These are phyloP conservation scores for Cybosia mesomella DNA, from an alignment of 2,888 invertebrate genomes.

Conservation along the genomic window DNA sequence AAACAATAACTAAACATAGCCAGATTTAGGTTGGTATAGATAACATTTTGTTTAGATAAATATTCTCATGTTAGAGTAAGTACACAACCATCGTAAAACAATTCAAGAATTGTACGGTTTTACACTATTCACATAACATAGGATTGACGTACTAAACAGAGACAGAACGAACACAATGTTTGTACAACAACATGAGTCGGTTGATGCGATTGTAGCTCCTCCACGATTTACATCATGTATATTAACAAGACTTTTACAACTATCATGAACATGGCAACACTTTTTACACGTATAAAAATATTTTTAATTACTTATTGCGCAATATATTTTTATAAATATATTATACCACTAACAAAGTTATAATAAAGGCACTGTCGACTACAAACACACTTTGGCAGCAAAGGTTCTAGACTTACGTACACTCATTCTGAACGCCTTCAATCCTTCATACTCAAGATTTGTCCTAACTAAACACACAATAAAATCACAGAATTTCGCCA, in stretches of 20 bases:
- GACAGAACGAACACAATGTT: conserved; percentile 42
- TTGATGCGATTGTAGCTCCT: conserved; percentile 37
- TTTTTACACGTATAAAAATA: conserved; percentile 86
- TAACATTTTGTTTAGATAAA: conserved; percentile 50
- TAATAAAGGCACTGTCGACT: conserved; percentile 86
- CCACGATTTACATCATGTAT: conserved; percentile 55
- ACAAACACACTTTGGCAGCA: conserved; percentile 88
- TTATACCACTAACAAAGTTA: conserved; percentile 75
- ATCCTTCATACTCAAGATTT: conserved; percentile 65
- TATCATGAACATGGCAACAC: conserved; percentile 85
- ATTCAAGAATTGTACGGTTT: conserved; percentile 66
- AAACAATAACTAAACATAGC: conserved; percentile 63
- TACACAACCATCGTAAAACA: conserved; percentile 82
- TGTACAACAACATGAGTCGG: conserved; percentile 52
- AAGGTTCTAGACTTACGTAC: conserved; percentile 74
- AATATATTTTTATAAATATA: conserved; percentile 84
- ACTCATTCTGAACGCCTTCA: conserved; percentile 64
- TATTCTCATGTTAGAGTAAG: conserved; percentile 71
- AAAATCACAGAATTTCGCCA: conserved; percentile 85
- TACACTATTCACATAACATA: conserved; percentile 41
- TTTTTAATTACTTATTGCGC: conserved; percentile 75
- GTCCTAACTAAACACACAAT: conserved; percentile 69
- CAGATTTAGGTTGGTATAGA: conserved; percentile 59
- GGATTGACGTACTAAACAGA: conserved; percentile 44
- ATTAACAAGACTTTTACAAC: conserved; percentile 72